phyloP scores from a whole-genome alignment of 2,888 invertebrate species.

The Halictus ligatus region DNA sequence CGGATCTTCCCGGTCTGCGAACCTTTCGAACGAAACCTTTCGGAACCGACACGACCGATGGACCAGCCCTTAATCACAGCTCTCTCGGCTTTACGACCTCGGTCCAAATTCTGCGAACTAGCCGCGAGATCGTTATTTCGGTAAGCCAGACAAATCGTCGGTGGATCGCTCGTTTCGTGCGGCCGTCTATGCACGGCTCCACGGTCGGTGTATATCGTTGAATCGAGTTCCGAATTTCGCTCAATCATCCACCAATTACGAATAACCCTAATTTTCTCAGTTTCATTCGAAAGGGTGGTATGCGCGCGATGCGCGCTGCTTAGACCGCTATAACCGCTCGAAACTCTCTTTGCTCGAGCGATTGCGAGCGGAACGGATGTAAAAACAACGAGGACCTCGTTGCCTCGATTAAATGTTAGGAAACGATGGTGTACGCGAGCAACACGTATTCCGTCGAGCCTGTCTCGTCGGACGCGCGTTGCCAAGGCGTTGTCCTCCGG shows the following conservation, averaged over 20 bases:
- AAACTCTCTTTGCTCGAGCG: background rate
- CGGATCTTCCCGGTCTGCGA: background rate
- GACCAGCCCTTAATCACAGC: conserved; percentile 71
- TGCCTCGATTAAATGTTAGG: background rate
- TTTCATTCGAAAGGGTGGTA: conserved; percentile 38
- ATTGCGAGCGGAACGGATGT: background rate
- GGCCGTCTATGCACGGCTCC: conserved; percentile 5
- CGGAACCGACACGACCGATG: background rate
- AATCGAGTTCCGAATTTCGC: conserved; percentile 61
- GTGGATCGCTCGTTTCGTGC: conserved; percentile 36
- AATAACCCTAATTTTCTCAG: conserved; percentile 60
- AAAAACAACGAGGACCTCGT: background rate
- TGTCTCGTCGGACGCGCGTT: background rate
- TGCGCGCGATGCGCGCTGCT: conserved; percentile 33
- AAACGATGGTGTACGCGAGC: background rate
- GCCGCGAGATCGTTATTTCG: conserved; percentile 65
- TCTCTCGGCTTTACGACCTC: conserved; percentile 71
- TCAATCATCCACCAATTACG: conserved; percentile 62
- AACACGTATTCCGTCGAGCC: background rate
- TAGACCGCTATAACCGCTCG: too few relatives aligned
- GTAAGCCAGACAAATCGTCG: conserved; percentile 61
- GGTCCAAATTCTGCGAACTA: conserved; percentile 74
- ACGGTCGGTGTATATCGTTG: conserved; percentile 38
- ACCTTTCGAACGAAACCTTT: background rate
- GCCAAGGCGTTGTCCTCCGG: conserved; percentile 4